These are phyloP conservation scores for Drosophila nebulosa DNA, from an alignment of 1,140 invertebrate genomes.

Conservation along the genomic window DNA sequence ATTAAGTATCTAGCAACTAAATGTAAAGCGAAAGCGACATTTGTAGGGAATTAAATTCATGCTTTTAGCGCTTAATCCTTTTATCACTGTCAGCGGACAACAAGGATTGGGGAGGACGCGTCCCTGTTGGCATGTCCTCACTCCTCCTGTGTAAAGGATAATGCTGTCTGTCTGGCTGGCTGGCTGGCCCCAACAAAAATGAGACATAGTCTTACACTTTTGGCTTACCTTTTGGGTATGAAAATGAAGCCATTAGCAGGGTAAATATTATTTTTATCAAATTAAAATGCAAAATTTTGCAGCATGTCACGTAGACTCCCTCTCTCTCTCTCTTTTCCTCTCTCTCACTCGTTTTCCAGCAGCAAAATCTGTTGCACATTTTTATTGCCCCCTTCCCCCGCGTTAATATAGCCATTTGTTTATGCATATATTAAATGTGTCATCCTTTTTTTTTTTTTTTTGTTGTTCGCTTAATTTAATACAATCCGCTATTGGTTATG, in stretches of 20 bases:
- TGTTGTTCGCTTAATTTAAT: slow-evolving; percentile 64
- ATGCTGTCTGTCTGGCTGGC: slow-evolving; percentile 37
- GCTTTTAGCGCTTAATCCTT: slow-evolving; percentile 71
- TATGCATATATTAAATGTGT: slow-evolving; percentile 65
- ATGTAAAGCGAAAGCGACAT: slow-evolving; percentile 54
- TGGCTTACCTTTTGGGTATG: slow-evolving; percentile 22
- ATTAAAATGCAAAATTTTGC: slow-evolving; percentile 70
- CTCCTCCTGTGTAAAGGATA: slow-evolving; percentile 43
- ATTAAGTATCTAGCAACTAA: slow-evolving; percentile 1
- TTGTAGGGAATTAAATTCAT: slow-evolving; percentile 66
- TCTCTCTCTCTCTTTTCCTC: slow-evolving; percentile 14
- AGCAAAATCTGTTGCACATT: slow-evolving; percentile 48
- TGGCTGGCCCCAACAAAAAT: slow-evolving; percentile 42
- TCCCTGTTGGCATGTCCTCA: slow-evolving; percentile 11
- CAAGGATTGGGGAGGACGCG: slow-evolving; percentile 20
- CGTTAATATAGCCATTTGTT: slow-evolving; percentile 70
- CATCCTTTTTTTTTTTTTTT: slow-evolving; percentile 17
- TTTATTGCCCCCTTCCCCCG: slow-evolving; percentile 7
- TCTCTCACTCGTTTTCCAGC: background rate
- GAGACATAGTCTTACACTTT: slow-evolving; percentile 43
- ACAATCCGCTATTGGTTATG: slow-evolving; percentile 40
- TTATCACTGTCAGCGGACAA: slow-evolving; percentile 50
- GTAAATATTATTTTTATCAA: slow-evolving; percentile 76
- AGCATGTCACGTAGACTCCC: slow-evolving; percentile 47
- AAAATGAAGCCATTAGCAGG: slow-evolving; percentile 72